Evolutionary conservation across 2,113 vertebrate genomes (phyloP).

Genomic region (Xiphias gladius): DNA sequence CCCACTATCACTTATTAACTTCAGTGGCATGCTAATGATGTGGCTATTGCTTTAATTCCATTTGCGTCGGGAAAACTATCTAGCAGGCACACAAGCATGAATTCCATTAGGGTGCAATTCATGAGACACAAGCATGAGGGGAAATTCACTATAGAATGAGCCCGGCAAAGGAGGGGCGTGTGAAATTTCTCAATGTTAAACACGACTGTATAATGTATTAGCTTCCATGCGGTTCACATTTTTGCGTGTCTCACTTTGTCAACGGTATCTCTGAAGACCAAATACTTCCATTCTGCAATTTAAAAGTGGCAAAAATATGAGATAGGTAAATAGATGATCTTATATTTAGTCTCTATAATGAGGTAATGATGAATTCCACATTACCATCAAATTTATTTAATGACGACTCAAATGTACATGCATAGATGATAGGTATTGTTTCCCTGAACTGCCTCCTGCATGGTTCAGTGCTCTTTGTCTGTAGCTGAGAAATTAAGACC

Average conservation of each 20-base stretch:
- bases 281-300: not conserved
- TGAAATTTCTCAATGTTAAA: not conserved
- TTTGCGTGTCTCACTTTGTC: not conserved
- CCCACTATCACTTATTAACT: constrained; percentile 30
- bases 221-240: not conserved
- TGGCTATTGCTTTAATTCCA: constrained; percentile 53
- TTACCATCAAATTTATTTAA: not conserved
- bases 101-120: constrained; percentile 46
- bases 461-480: constrained; percentile 11
- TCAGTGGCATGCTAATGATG: constrained; percentile 54
- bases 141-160: constrained; percentile 20
- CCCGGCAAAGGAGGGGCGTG: not conserved
- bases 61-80: constrained; percentile 55
- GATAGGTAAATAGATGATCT: not conserved
- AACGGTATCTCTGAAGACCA: not conserved
- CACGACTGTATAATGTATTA: not conserved
- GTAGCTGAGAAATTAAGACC: constrained; percentile 47
- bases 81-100: constrained; percentile 32
- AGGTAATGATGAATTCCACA: not conserved
- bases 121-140: constrained; percentile 21
- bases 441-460: not conserved
- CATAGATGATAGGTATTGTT: not conserved
- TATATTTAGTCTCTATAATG: not conserved
- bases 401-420: not conserved
- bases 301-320: not conserved